These are phyloP conservation scores for Globodera rostochiensis DNA, from an alignment of 1,140 invertebrate species.

Conservation along the genomic window DNA sequence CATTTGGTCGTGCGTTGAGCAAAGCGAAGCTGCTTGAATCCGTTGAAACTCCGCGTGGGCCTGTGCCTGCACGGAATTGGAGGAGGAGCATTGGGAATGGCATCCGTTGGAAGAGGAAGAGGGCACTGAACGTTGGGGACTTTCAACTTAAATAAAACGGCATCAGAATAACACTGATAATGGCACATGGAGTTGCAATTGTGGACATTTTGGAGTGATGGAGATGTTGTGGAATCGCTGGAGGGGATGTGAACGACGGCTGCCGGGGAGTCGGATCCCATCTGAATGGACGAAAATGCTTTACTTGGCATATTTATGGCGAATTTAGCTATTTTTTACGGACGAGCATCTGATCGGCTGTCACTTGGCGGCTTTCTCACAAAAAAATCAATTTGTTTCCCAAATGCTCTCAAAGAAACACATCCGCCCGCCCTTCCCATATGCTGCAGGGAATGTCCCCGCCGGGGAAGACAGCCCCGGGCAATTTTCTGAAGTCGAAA, in stretches of 20 bases:
- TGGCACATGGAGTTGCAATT: neutral
- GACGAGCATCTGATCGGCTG: neutral
- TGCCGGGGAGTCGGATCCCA: neutral
- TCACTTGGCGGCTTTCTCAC: neutral
- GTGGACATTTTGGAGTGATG: neutral
- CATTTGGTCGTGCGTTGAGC: slow-evolving; percentile 60
- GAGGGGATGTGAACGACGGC: neutral
- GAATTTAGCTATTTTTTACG: no score
- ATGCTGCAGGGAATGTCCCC: neutral
- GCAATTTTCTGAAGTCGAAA: neutral
- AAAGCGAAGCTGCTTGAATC: slow-evolving; percentile 33
- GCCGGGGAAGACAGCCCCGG: neutral
- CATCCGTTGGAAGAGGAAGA: slow-evolving; percentile 4
- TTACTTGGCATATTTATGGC: neutral
- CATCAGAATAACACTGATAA: neutral
- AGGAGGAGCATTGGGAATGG: slow-evolving; percentile 6
- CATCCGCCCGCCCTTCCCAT: neutral
- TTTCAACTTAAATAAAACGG: neutral
- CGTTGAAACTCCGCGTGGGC: slow-evolving; percentile 27
- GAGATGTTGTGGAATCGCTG: neutral
- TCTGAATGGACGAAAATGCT: neutral
- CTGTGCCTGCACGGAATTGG: neutral
- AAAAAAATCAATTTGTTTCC: neutral
- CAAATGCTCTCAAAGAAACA: neutral
- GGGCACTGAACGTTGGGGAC: neutral